Base-by-base conservation (phyloP, 2,888 invertebrate species). In the Drepanosiphum platanoidis region DNA sequence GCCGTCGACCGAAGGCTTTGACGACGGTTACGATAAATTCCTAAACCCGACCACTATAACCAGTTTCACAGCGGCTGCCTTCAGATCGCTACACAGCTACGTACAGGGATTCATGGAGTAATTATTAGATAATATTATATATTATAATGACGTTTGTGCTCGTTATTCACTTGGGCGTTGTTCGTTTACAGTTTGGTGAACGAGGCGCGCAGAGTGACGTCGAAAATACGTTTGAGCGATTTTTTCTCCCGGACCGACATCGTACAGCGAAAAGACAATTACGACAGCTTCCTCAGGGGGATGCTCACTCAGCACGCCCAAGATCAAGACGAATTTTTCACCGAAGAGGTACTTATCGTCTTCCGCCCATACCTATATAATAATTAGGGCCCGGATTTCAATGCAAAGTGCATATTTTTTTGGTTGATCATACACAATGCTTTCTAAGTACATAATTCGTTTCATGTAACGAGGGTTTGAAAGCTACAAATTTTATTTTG, bases 1-100 rank as follows among this genome's bases (percentile, higher is more conserved):
- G n/a, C 86, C 86, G 18, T 39, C 61, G 18, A 89, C 90, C 1
- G 90, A 90, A 15, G 86, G 81, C 1, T 93, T 92, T 88, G 91
- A 93, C 22, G 92, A 93, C 87, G 94, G 94, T 88, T 94, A 94
- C 89, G 91, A 93, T 87, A 91, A 92, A 0, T 89, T 89, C 42
- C 92, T 94, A 0, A 91, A 94, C 88, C 93, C 94, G 0, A 91
- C 92, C 1, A 90, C 93, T 0, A 89, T 94, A 70, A 93, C 93
- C 87, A 94, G 93, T 87, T 94, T 94, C 88, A 92, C 94, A 0
- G 93, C 92, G 0, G 93, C 93, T 8, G 94, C 94, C 5, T 94
- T 93, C 89, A 91, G 94, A 90, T 93, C 92, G 88, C 94, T 94
- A 91, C 94, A 94, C 88, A 92, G 93, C 0, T 68, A 84, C 22